Evolutionary conservation across 1,140 invertebrate species (phyloP).

Genomic region (Kradibia gibbosae): DNA sequence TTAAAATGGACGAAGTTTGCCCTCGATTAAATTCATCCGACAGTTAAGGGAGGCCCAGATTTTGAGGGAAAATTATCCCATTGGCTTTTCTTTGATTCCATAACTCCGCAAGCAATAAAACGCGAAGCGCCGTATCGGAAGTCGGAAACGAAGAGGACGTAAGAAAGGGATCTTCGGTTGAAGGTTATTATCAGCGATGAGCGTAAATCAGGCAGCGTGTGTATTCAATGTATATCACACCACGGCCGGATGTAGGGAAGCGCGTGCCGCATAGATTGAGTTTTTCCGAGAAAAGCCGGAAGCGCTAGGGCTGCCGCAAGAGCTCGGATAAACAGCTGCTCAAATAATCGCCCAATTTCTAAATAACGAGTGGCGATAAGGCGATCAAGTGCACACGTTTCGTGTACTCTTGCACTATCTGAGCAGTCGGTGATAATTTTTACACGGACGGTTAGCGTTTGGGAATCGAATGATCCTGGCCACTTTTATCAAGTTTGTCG

Average conservation of each 20-base stretch:
- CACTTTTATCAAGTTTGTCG: too few species aligned
- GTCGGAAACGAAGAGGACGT: neutral
- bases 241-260: neutral
- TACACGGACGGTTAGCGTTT: neutral
- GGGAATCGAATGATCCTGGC: too few species aligned
- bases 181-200: neutral
- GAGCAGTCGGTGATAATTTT: neutral
- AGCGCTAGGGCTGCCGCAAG: constrained; percentile 40
- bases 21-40: too few species aligned
- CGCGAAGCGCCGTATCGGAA: too few species aligned
- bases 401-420: too few species aligned
- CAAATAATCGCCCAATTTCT: constrained; percentile 58
- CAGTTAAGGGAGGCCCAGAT: too few species aligned
- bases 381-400: neutral
- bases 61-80: too few species aligned
- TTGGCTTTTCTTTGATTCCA: too few species aligned
- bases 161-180: neutral
- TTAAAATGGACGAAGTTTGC: too few species aligned
- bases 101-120: too few species aligned
- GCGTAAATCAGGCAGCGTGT: neutral
- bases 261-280: constrained; percentile 48
- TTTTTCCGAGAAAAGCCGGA: constrained; percentile 56
- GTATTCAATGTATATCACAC: neutral
- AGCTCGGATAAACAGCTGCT: constrained; percentile 57
- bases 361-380: constrained; percentile 51